Evolutionary conservation across 2,113 vertebrate species (phyloP).

Genomic region (Phalacrocorax brasilianus): DNA sequence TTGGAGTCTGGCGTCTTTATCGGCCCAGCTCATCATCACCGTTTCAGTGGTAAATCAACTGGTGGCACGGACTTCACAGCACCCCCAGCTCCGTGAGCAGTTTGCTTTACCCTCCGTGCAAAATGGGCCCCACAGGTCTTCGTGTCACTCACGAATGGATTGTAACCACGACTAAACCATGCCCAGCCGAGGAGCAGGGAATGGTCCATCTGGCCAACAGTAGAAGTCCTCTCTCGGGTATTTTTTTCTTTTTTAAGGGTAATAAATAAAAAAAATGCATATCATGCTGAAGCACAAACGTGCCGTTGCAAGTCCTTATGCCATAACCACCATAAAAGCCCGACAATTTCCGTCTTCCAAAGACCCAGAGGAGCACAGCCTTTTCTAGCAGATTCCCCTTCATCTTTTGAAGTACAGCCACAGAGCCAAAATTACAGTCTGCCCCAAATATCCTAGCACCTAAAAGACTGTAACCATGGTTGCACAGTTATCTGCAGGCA

Average conservation of each 20-base stretch:
- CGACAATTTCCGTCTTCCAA: neutral
- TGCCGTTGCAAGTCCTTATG: fast-evolving
- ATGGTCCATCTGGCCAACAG: neutral
- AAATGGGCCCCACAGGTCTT: neutral
- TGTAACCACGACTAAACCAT: fast-evolving
- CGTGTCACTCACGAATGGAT: neutral
- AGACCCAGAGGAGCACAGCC: neutral
- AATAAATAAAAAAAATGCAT: neutral
- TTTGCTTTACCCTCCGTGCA: neutral
- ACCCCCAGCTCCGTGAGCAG: neutral
- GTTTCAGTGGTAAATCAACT: neutral
- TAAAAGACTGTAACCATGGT: constrained; percentile 26
- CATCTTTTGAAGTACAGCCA: neutral
- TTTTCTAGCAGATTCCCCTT: neutral
- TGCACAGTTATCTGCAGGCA: neutral
- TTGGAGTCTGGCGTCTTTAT: neutral
- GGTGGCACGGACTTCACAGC: neutral
- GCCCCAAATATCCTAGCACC: constrained; percentile 30
- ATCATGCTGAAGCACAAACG: fast-evolving
- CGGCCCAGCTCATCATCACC: neutral
- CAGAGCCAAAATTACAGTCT: neutral
- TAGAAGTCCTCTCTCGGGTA: neutral
- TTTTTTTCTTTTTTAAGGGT: neutral
- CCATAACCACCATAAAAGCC: neutral
- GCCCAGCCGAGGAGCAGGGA: fast-evolving